Percentiles rank a stretch among this genome's conserved stretches.
Evolutionary conservation across 2,113 vertebrate genomes (phyloP).

Genomic region (Gavia stellata): DNA sequence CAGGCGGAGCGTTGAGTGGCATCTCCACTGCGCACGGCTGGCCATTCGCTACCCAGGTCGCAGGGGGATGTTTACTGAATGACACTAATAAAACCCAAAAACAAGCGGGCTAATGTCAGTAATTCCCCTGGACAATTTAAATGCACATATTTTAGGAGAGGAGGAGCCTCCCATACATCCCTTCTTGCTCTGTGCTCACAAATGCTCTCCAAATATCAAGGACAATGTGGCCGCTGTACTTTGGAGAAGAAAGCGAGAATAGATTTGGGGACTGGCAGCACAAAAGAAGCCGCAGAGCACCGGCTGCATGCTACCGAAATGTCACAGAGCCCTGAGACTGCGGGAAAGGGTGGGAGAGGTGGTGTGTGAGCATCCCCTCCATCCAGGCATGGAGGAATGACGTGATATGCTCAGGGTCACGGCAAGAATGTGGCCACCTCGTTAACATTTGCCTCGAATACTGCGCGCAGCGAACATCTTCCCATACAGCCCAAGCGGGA

Average conservation of each 20-base stretch:
- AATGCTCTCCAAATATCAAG: neutral
- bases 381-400: neutral
- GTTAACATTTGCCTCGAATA: accelerated
- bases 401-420: neutral
- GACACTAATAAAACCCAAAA: conserved; percentile 18
- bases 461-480: neutral
- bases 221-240: neutral
- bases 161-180: neutral
- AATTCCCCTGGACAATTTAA: conserved; percentile 45
- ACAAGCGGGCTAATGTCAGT: conserved; percentile 30
- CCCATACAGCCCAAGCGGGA: accelerated
- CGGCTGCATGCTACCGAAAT: neutral
- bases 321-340: neutral
- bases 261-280: neutral
- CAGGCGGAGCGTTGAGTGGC: neutral
- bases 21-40: neutral
- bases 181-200: neutral
- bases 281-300: neutral
- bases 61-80: neutral
- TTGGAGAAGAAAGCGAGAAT: neutral
- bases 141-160: conserved; percentile 46
- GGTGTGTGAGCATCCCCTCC: neutral
- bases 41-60: neutral
- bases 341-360: neutral
- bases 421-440: neutral